Conservation (phyloP, 1,140 invertebrate species). For the Nasonia longicornis region DNA sequence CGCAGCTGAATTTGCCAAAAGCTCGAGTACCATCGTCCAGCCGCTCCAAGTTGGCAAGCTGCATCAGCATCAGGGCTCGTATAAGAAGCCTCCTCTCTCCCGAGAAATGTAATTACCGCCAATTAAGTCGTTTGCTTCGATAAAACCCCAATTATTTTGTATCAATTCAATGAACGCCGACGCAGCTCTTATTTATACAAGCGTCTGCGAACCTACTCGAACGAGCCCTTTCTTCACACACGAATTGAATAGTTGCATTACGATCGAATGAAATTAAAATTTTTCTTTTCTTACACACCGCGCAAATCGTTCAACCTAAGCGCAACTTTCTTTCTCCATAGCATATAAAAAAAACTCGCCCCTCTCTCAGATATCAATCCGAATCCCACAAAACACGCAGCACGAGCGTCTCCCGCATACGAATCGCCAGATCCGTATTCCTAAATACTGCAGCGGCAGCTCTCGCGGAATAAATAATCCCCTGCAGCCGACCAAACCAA, state of each 20-base stretch:
- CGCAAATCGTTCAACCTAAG: no score
- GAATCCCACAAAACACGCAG: background rate
- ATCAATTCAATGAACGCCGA: conserved; percentile 32
- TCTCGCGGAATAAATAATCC: background rate
- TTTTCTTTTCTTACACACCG: no score
- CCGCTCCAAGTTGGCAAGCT: conserved; percentile 19
- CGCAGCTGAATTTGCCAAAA: conserved; percentile 3
- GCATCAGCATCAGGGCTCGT: background rate
- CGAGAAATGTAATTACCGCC: conserved; percentile 37
- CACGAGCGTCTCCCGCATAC: background rate
- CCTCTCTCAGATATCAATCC: background rate
- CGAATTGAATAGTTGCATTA: background rate
- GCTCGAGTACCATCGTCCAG: background rate
- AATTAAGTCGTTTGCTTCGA: conserved; percentile 35
- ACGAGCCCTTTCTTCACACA: background rate
- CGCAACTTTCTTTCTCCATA: background rate
- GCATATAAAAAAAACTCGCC: background rate
- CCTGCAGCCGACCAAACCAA: background rate
- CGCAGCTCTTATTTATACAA: background rate
- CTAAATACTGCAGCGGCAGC: background rate
- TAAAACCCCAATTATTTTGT: conserved; percentile 37
- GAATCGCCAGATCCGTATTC: background rate
- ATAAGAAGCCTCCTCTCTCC: conserved; percentile 14
- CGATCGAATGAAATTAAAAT: background rate
- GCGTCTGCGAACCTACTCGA: background rate